Conservation (phyloP, 2,797 vertebrate species). For the Dryobates pubescens region DNA sequence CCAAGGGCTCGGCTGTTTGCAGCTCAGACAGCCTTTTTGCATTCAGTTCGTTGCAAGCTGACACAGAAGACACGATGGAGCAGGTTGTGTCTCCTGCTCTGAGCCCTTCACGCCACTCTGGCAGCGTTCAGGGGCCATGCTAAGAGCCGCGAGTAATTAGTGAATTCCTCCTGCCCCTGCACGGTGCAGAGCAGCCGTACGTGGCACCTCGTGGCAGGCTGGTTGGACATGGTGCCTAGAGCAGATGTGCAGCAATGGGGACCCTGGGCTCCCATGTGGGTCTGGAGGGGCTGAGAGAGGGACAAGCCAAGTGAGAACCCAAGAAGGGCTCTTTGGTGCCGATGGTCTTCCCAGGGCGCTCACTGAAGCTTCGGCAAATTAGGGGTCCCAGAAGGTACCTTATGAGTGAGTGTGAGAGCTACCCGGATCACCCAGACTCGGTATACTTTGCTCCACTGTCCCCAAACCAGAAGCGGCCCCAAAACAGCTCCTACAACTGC, state of each 20-base stretch:
- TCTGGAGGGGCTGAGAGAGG: accelerated
- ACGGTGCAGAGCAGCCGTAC: background rate
- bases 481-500: background rate
- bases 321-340: background rate
- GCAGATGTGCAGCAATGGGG: background rate
- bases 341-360: background rate
- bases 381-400: background rate
- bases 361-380: background rate
- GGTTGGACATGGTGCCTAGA: background rate
- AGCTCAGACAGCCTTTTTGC: slow-evolving; percentile 70
- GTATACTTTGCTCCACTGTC: background rate
- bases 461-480: background rate
- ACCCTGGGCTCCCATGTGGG: accelerated
- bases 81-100: slow-evolving; percentile 62
- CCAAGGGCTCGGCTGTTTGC: slow-evolving; percentile 46
- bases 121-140: slow-evolving; percentile 52
- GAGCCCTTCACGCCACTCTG: slow-evolving; percentile 63
- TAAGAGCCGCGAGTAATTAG: slow-evolving; percentile 58
- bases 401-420: background rate
- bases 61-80: slow-evolving; percentile 65
- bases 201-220: background rate
- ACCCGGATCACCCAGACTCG: background rate
- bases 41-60: slow-evolving; percentile 54
- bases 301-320: background rate
- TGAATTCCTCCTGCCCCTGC: slow-evolving; percentile 35